Evolutionary conservation across 2,113 vertebrate genomes (phyloP).

Genomic region (Dicerorhinus sumatrensis): DNA sequence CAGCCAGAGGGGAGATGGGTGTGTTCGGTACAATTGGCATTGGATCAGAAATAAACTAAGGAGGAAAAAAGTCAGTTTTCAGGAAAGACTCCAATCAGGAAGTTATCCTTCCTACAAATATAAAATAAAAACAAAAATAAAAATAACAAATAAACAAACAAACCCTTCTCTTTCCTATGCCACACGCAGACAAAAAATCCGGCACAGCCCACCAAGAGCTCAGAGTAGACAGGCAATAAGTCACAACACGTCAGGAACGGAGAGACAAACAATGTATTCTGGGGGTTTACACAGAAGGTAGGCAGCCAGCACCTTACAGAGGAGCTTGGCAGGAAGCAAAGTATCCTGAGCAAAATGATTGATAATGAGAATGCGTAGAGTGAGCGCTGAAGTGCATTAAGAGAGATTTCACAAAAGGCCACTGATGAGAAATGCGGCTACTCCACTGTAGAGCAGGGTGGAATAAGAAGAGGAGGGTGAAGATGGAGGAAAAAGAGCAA

Average conservation of each 20-base stretch:
- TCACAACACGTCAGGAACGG: not conserved
- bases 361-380: not conserved
- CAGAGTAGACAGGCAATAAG: not conserved
- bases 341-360: not conserved
- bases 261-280: not conserved
- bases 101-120: conserved; percentile 6
- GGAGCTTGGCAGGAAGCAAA: not conserved
- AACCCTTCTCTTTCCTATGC: not conserved
- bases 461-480: not conserved
- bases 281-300: not conserved
- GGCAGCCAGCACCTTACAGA: not conserved
- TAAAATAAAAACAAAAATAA: not conserved
- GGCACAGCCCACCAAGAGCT: not conserved
- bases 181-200: not conserved
- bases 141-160: not conserved
- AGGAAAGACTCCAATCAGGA: not conserved
- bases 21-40: not conserved
- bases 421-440: not conserved
- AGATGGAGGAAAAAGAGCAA: not conserved
- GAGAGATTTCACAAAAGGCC: not conserved
- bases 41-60: not conserved
- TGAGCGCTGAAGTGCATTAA: not conserved
- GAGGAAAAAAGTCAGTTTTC: conserved; percentile 14
- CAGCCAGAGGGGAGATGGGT: not conserved
- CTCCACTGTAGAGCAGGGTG: not conserved